Conservation (phyloP, 2,113 vertebrate genomes). For the Hepsetus odoe region DNA sequence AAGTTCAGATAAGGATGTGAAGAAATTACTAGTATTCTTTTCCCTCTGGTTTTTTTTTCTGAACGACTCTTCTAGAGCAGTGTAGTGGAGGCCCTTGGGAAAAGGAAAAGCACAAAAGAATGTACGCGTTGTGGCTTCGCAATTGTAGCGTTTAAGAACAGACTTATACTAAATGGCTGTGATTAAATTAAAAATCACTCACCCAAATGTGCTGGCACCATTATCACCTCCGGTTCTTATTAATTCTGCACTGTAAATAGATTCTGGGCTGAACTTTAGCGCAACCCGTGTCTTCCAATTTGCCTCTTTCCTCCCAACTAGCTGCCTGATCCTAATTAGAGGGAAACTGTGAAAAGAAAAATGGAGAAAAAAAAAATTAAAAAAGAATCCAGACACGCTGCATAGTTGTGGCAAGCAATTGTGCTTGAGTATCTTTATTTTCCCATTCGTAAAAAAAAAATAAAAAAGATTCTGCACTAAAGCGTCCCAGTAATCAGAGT, state of each 20-base stretch:
- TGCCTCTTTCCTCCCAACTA: slow-evolving; percentile 57
- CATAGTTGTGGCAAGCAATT: slow-evolving; percentile 44
- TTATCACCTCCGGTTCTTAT: slow-evolving; percentile 67
- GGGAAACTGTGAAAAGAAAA: slow-evolving; percentile 55
- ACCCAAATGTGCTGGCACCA: slow-evolving; percentile 58
- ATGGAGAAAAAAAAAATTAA: neutral
- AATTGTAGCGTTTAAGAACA: slow-evolving; percentile 44
- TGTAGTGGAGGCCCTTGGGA: slow-evolving; percentile 5
- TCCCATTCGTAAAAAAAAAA: slow-evolving; percentile 55
- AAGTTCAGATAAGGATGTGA: slow-evolving; percentile 44
- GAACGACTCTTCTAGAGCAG: neutral
- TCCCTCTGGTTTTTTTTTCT: neutral
- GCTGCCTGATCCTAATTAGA: slow-evolving; percentile 65
- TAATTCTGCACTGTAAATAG: slow-evolving; percentile 69
- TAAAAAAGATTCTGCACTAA: neutral
- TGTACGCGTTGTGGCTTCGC: slow-evolving; percentile 5
- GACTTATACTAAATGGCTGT: slow-evolving; percentile 55
- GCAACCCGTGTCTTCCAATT: slow-evolving; percentile 65
- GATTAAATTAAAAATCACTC: slow-evolving; percentile 69
- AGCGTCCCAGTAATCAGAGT: slow-evolving; percentile 32
- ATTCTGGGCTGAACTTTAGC: slow-evolving; percentile 65
- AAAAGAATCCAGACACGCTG: slow-evolving; percentile 22
- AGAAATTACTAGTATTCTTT: slow-evolving; percentile 22
- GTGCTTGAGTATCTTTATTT: slow-evolving; percentile 51
- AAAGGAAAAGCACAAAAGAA: slow-evolving; percentile 27